Base-by-base conservation (phyloP, 2,113 vertebrate species). In the Odocoileus hemionus region DNA sequence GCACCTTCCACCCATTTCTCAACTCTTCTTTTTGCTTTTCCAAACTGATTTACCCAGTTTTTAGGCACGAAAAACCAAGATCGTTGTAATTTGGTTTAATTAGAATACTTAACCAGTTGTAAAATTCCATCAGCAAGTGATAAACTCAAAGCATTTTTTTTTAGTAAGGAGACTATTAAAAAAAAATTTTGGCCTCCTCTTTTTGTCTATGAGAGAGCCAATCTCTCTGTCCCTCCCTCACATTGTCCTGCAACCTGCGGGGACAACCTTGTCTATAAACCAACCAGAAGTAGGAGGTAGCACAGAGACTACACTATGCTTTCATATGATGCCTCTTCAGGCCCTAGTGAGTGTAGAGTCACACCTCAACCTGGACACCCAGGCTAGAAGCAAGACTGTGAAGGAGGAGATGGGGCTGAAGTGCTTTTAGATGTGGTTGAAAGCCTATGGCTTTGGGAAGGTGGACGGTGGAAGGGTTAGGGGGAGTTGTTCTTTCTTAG, bases 341-440 rank as follows among this genome's bases (percentile, higher is more conserved):
- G 97, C 98, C 97, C 98, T 98, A 98, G 98, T 98, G 97, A 98
- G 97, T 98, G 98, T 98, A 98, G 92, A 97, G 94, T 57, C 98
- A 98, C 98, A 98, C 92, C 89, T 98, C 98, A 95, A 89, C 89
- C 95, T 21, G 67, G 43, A 94, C 76, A 52, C 58, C 97, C 96
- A 43, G 92, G 61, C 97, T 95, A 97, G 80, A 91, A 82, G 94
- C 97, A 90, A 79, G 55, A 19, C 36, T 6, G 9, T 23, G 39
- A 80, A 78, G 47, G 90, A 82, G 2, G 19, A 28, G 67, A 3
- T 43, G 0, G 36, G 28, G 5, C 67, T 6, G 82, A 85, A 52
- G 30, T 60, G 25, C 79, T 86, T 70, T 25, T 50, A 94, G 39
- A 9, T 25, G 52, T 91, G 54, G 67, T 47, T 55, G 17, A 25